Evolutionary conservation across 2,888 invertebrate species (phyloP).

Genomic region (Eilema depressum): DNA sequence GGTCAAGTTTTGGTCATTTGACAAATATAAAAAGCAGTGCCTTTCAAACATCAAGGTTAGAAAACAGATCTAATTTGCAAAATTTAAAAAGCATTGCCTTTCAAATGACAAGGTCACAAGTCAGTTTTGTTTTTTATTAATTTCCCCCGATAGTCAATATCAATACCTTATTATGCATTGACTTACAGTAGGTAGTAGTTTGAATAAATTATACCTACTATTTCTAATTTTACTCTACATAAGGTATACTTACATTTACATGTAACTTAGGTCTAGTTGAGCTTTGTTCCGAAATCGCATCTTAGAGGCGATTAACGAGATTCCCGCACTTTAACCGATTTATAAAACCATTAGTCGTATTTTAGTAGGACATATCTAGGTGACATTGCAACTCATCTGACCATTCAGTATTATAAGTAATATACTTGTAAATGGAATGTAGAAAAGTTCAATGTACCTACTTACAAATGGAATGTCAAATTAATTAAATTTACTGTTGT

Average conservation of each 20-base stretch:
- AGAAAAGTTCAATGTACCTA: background rate
- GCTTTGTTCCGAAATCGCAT: slow-evolving; percentile 56
- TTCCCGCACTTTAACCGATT: slow-evolving; percentile 44
- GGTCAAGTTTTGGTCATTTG: background rate
- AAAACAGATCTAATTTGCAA: slow-evolving; percentile 20
- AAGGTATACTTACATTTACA: slow-evolving; percentile 23
- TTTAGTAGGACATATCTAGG: slow-evolving; percentile 17
- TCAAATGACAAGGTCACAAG: background rate
- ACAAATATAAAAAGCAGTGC: background rate
- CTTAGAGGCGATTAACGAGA: slow-evolving; percentile 38
- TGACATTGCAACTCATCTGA: slow-evolving; percentile 17
- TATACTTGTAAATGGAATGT: background rate
- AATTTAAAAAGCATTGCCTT: background rate
- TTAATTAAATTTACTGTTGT: slow-evolving; percentile 10
- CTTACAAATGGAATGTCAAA: slow-evolving; percentile 11
- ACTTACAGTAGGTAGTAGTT: slow-evolving; percentile 31
- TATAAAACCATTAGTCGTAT: slow-evolving; percentile 10
- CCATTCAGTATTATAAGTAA: background rate
- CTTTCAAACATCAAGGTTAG: background rate
- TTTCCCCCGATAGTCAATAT: background rate
- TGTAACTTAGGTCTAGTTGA: slow-evolving; percentile 61
- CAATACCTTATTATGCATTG: background rate
- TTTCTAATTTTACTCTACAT: slow-evolving; percentile 49
- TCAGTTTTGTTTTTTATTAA: background rate
- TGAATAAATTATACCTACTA: slow-evolving; percentile 66